Conservation (phyloP, 2,797 vertebrate genomes). For the Poecilia wingei region DNA sequence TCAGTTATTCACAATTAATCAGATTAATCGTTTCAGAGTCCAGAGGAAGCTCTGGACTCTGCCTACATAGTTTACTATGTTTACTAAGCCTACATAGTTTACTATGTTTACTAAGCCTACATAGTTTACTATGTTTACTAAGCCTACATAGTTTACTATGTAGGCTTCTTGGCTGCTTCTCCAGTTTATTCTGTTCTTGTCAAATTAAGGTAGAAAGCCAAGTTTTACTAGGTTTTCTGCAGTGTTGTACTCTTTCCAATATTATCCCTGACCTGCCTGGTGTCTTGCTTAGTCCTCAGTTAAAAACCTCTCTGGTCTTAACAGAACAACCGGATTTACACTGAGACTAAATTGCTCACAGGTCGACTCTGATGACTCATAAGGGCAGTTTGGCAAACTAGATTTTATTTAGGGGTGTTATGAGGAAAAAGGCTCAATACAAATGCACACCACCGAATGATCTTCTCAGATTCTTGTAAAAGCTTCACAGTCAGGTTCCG, state of each 20-base stretch:
- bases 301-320: neutral
- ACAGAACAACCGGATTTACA: neutral
- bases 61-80: too few relatives aligned
- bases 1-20: too few relatives aligned
- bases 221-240: neutral
- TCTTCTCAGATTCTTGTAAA: neutral
- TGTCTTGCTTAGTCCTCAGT: neutral
- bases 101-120: too few relatives aligned
- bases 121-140: too few relatives aligned
- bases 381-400: neutral
- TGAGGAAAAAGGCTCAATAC: neutral
- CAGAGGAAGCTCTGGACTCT: too few relatives aligned
- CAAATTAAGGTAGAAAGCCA: neutral
- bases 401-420: neutral
- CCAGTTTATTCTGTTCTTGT: neutral
- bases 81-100: too few relatives aligned
- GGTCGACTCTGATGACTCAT: neutral
- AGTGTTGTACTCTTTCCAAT: neutral
- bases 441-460: neutral
- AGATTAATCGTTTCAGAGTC: too few relatives aligned
- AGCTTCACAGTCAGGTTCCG: neutral
- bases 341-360: neutral
- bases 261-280: neutral
- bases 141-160: too few relatives aligned
- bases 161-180: neutral